A percentile compares a stretch with the other conserved stretches of the same genome.
Conservation (phyloP, 1,140 invertebrate genomes). For the Euura saliciscinereae region DNA sequence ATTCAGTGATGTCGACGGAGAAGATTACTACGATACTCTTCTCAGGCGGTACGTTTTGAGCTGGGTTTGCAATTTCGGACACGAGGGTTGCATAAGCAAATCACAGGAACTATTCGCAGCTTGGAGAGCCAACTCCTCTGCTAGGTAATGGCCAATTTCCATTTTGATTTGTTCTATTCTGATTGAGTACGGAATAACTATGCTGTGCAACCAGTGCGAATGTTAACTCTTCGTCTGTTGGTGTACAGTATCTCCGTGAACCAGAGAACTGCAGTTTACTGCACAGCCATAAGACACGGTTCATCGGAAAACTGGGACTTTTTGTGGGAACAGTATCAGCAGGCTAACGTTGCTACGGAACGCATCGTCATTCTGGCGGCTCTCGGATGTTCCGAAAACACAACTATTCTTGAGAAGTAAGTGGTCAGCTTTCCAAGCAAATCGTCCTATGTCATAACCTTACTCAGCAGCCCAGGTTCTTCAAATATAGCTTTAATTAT, state of each 20-base stretch:
- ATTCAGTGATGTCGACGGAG: constrained; percentile 46
- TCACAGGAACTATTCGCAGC: constrained; percentile 57
- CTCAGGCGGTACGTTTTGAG: constrained; percentile 59
- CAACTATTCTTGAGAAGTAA: constrained; percentile 55
- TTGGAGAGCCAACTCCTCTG: constrained; percentile 42
- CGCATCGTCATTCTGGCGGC: constrained; percentile 67
- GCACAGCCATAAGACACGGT: constrained; percentile 76
- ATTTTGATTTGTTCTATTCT: no score
- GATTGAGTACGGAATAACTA: no score
- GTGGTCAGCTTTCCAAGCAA: background rate
- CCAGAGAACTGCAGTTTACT: constrained; percentile 76
- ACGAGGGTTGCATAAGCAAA: constrained; percentile 59
- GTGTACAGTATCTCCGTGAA: constrained; percentile 75
- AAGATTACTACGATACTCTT: constrained; percentile 54
- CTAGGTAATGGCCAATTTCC: no score
- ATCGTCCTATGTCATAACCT: no score
- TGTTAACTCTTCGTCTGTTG: background rate
- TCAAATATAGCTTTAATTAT: no score
- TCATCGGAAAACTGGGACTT: constrained; percentile 80
- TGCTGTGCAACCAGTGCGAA: no score
- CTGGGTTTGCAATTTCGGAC: constrained; percentile 62
- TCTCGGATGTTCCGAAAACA: constrained; percentile 69
- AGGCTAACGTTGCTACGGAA: constrained; percentile 73
- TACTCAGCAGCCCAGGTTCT: no score
- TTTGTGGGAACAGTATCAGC: constrained; percentile 74